These are phyloP conservation scores for Portunus trituberculatus DNA, from an alignment of 1,140 invertebrate species.

Conservation along the genomic window DNA sequence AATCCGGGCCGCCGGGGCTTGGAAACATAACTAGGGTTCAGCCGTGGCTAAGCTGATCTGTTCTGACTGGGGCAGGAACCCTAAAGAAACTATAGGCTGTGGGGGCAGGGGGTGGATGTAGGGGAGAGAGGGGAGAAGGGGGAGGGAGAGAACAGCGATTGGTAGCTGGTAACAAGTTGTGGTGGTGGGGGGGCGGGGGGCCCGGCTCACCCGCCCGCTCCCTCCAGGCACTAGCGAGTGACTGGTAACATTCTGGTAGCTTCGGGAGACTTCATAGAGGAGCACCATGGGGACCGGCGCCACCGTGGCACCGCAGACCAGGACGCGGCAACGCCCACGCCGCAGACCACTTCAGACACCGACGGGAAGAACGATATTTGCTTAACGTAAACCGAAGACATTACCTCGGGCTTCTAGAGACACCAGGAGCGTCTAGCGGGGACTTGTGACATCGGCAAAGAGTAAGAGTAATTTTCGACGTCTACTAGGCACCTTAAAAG, in stretches of 20 bases:
- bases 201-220: constrained; percentile 47
- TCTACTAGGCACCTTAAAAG: neutral
- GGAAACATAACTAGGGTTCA: constrained; percentile 56
- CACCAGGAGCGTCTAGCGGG: neutral
- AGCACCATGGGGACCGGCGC: neutral
- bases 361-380: neutral
- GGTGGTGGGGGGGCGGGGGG: constrained; percentile 53
- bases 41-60: constrained; percentile 4
- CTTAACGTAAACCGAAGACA: neutral
- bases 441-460: neutral
- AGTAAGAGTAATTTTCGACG: neutral
- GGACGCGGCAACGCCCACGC: neutral
- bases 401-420: neutral
- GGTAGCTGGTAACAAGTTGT: constrained; percentile 69
- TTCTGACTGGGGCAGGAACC: constrained; percentile 45
- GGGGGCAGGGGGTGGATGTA: neutral
- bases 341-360: neutral
- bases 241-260: constrained; percentile 66
- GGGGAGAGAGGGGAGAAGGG: neutral
- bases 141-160: constrained; percentile 37
- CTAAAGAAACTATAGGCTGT: constrained; percentile 36
- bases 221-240: constrained; percentile 68
- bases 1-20: constrained; percentile 52
- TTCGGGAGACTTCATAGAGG: neutral
- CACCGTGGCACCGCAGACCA: neutral